A percentile compares a stretch with the other conserved stretches of the same genome.
Conservation (phyloP, 2,113 vertebrate genomes). For the Marmota monax region DNA sequence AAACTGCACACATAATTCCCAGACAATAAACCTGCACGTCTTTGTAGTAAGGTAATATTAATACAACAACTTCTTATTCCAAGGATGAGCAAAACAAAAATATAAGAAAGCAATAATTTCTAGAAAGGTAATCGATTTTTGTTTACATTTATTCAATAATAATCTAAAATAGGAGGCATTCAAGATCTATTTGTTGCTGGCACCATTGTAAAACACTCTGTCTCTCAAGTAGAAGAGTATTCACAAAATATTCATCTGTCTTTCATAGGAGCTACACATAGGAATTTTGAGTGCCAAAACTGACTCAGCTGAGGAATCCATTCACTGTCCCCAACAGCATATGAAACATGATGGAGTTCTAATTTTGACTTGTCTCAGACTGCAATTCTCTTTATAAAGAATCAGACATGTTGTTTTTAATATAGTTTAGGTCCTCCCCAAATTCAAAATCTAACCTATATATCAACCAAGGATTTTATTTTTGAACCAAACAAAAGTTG, state of each 20-base stretch:
- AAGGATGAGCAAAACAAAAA: neutral
- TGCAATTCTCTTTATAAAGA: neutral
- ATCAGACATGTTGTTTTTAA: neutral
- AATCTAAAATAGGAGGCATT: slow-evolving; percentile 42
- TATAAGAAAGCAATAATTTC: neutral
- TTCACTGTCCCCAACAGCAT: neutral
- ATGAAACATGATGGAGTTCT: neutral
- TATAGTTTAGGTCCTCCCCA: neutral
- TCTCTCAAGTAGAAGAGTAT: neutral
- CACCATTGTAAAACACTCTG: accelerated
- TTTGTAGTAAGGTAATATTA: slow-evolving; percentile 62
- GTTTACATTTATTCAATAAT: neutral
- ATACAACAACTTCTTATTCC: neutral
- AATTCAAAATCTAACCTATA: slow-evolving; percentile 13
- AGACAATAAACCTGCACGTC: slow-evolving; percentile 55
- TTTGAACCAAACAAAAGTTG: slow-evolving; percentile 41
- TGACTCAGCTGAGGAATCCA: neutral
- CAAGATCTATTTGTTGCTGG: neutral
- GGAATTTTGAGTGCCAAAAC: neutral
- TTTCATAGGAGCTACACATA: neutral
- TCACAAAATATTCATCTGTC: neutral
- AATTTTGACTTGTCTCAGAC: slow-evolving; percentile 5
- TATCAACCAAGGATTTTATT: neutral
- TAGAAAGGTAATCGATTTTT: neutral
- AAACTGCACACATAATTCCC: slow-evolving; percentile 62